Conservation (phyloP, 2,113 vertebrate genomes). For the Odontesthes bonariensis region DNA sequence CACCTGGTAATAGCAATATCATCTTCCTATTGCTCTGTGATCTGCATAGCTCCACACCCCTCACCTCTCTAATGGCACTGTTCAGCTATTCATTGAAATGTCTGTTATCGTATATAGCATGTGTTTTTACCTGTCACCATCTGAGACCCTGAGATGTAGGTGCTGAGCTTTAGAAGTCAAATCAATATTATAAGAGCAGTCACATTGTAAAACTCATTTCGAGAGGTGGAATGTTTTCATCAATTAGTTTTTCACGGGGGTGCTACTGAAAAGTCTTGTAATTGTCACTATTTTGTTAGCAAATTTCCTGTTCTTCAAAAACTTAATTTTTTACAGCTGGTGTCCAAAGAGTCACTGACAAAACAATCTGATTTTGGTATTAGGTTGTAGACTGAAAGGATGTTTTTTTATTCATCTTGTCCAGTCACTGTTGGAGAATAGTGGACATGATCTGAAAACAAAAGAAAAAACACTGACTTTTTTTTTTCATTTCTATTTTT, state of each 20-base stretch:
- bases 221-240: constrained; percentile 30
- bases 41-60: constrained; percentile 73
- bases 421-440: not conserved
- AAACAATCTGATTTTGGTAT: not conserved
- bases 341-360: not conserved
- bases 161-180: constrained; percentile 42
- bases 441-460: not conserved
- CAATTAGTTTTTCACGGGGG: constrained; percentile 56
- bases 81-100: constrained; percentile 83
- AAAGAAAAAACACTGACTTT: not conserved
- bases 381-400: not conserved
- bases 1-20: constrained; percentile 78
- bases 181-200: constrained; percentile 71
- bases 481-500: not conserved
- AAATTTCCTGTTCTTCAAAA: constrained; percentile 8
- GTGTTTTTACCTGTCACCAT: constrained; percentile 79
- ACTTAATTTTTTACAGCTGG: not conserved
- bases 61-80: constrained; percentile 74
- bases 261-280: constrained; percentile 14
- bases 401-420: not conserved
- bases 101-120: constrained; percentile 76
- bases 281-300: constrained; percentile 13
- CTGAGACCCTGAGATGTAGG: constrained; percentile 30
- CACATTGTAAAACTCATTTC: constrained; percentile 49
- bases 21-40: constrained; percentile 73